phyloP scores from a whole-genome alignment of 2,113 vertebrate species.

The Odobenus rosmarus region DNA sequence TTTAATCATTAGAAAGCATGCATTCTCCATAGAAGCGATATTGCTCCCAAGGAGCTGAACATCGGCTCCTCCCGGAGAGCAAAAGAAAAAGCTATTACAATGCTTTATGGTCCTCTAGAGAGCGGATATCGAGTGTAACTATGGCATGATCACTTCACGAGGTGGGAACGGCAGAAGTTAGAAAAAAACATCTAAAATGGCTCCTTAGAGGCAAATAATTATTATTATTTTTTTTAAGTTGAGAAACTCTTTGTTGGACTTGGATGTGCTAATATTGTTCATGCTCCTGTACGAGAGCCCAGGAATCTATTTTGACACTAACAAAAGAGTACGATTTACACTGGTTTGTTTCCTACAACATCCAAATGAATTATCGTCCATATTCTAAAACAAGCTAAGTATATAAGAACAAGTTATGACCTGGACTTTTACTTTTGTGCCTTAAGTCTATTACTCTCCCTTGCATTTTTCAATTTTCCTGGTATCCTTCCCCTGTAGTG shows the following conservation, averaged over 20 bases:
- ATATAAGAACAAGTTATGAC: not conserved
- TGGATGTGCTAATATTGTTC: not conserved
- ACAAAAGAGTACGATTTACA: not conserved
- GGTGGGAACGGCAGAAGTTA: not conserved
- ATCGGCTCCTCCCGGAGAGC: not conserved
- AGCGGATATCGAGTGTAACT: fast-evolving
- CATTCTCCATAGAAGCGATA: not conserved
- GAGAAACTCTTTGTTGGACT: not conserved
- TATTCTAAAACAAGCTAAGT: not conserved
- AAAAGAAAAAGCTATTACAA: not conserved
- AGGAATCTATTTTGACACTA: not conserved
- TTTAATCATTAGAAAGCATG: not conserved
- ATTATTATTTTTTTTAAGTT: not conserved
- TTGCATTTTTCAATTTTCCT: not conserved
- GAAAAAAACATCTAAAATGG: not conserved
- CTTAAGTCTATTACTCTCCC: no score
- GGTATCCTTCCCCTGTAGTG: not conserved
- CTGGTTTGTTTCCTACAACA: not conserved
- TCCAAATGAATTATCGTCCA: not conserved
- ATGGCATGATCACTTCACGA: not conserved
- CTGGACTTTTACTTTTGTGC: not conserved
- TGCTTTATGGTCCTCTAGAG: not conserved
- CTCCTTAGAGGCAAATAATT: not conserved
- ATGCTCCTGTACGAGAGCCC: not conserved
- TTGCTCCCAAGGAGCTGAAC: not conserved